Conservation (phyloP, 2,888 invertebrate genomes). For the Anoplius nigerrimus region DNA sequence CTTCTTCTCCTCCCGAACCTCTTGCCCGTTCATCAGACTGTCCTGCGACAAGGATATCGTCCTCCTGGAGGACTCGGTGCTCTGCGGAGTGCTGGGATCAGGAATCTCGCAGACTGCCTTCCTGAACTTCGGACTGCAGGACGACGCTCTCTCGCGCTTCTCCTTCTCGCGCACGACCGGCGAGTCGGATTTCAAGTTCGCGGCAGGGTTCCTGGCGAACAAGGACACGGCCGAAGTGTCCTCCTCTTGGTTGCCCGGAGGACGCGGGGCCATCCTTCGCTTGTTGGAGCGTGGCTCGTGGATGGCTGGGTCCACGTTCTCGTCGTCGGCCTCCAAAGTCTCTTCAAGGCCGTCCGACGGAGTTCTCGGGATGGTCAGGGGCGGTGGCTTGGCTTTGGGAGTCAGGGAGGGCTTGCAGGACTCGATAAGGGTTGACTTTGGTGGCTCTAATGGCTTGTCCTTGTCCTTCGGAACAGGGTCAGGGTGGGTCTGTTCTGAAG, state of each 20-base stretch:
- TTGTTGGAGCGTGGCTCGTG: constrained; percentile 78
- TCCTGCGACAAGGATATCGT: constrained; percentile 86
- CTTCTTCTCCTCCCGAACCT: constrained; percentile 78
- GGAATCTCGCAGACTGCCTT: constrained; percentile 74
- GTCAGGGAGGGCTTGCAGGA: constrained; percentile 5
- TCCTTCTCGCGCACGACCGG: constrained; percentile 86
- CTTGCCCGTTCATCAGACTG: constrained; percentile 76
- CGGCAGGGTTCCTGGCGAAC: constrained; percentile 79
- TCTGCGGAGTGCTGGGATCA: constrained; percentile 54
- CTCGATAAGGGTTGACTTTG: too few species aligned
- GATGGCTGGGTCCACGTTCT: constrained; percentile 46
- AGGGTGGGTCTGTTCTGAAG: too few species aligned
- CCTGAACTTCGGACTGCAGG: constrained; percentile 80
- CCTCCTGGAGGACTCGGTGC: constrained; percentile 80
- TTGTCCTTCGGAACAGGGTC: too few species aligned
- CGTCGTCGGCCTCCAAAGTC: constrained; percentile 44
- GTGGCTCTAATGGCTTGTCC: too few species aligned
- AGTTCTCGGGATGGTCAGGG: constrained; percentile 6
- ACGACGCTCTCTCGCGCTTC: constrained; percentile 83
- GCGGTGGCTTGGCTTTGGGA: constrained; percentile 16
- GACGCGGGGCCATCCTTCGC: constrained; percentile 85
- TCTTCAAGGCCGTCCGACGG: constrained; percentile 27
- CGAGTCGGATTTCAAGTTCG: constrained; percentile 79
- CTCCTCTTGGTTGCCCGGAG: constrained; percentile 77
- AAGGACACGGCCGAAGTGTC: constrained; percentile 72